phyloP scores from a whole-genome alignment of 30 jellyfish, hydroid and myxozoan genomes.

The Phacellophora camtschatica region DNA sequence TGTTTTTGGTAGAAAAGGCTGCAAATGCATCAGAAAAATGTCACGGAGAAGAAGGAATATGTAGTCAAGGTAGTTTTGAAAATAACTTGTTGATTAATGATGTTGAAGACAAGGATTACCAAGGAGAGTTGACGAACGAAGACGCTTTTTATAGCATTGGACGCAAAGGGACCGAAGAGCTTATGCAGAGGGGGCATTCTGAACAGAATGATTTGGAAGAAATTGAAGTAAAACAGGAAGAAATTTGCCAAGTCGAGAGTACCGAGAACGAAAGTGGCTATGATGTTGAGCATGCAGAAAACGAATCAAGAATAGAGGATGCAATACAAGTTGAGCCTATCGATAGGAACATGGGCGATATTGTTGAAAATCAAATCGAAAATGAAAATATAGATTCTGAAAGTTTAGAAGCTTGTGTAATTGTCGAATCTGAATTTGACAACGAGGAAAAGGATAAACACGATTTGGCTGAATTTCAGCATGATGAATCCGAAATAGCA shows the following conservation, averaged over 20 bases:
- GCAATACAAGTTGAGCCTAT: not conserved
- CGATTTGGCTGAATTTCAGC: too few relatives aligned
- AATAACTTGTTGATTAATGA: not conserved
- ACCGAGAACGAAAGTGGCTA: too few relatives aligned
- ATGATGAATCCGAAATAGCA: too few relatives aligned
- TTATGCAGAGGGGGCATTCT: conserved; percentile 10
- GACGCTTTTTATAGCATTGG: not conserved
- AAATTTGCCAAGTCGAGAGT: too few relatives aligned
- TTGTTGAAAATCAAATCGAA: too few relatives aligned
- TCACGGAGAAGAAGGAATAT: not conserved
- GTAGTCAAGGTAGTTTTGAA: not conserved
- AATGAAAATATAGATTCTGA: too few relatives aligned
- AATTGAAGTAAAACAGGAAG: not conserved
- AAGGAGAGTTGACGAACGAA: not conserved
- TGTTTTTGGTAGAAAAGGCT: not conserved
- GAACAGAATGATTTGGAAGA: not conserved
- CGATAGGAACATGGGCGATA: not conserved
- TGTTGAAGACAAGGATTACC: not conserved
- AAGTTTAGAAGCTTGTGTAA: too few relatives aligned
- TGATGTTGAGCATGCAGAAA: not conserved
- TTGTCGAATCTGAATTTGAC: too few relatives aligned
- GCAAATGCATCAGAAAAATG: too few relatives aligned
- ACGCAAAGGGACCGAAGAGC: conserved; percentile 41
- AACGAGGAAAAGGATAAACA: too few relatives aligned
- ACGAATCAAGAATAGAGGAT: not conserved